A percentile compares a stretch with the other conserved stretches of the same genome.
phyloP scores from a whole-genome alignment of 2,113 vertebrate genomes.

The Anguilla rostrata region DNA sequence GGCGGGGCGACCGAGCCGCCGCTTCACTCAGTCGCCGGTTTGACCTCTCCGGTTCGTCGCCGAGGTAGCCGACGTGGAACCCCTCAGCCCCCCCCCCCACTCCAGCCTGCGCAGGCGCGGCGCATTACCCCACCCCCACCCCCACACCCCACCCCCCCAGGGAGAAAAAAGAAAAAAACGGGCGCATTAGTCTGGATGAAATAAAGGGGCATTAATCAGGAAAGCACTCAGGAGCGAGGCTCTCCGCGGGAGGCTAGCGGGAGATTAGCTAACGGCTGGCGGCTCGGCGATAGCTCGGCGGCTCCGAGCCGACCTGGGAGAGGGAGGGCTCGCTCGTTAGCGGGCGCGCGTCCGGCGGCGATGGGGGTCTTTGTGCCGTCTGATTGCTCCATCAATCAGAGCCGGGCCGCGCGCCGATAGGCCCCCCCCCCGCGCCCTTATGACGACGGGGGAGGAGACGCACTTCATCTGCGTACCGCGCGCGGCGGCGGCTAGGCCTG shows the following conservation, averaged over 20 bases:
- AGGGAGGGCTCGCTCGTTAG: conserved; percentile 1
- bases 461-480: not conserved
- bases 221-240: not conserved
- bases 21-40: conserved; percentile 36
- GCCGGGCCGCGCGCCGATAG: conserved; percentile 61
- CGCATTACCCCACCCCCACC: conserved; percentile 48
- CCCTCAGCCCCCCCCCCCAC: conserved; percentile 23
- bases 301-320: not conserved
- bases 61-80: conserved; percentile 44
- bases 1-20: conserved; percentile 47
- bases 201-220: not conserved
- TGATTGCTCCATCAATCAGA: conserved; percentile 59
- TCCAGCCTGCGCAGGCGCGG: conserved; percentile 48
- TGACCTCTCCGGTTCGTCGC: conserved; percentile 60
- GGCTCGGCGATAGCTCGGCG: not conserved
- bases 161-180: not conserved
- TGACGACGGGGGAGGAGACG: not conserved
- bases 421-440: conserved; percentile 41
- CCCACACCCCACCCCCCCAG: not conserved
- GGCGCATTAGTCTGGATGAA: not conserved
- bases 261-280: not conserved
- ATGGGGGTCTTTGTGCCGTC: conserved; percentile 15
- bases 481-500: not conserved
- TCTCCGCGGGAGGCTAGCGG: not conserved
- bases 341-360: conserved; percentile 40